These are phyloP conservation scores for Zaprionus vittiger DNA, from an alignment of 1,140 invertebrate species.

Conservation along the genomic window DNA sequence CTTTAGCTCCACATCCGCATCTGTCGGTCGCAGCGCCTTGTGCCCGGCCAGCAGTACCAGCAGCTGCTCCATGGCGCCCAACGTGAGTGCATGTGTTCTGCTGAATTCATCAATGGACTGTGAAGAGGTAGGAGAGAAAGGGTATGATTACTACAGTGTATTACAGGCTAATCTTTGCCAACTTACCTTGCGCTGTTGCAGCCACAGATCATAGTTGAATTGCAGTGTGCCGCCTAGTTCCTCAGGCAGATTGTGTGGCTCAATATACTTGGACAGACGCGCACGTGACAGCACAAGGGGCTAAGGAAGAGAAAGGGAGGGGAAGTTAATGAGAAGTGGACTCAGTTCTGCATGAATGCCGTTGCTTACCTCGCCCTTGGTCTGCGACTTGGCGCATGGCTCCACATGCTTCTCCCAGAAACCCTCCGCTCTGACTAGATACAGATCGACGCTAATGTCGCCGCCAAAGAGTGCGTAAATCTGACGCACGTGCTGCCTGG, in stretches of 20 bases:
- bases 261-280: slow-evolving; percentile 90
- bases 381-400: slow-evolving; percentile 88
- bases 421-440: slow-evolving; percentile 88
- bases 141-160: background rate
- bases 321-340: background rate
- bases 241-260: slow-evolving; percentile 90
- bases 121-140: background rate
- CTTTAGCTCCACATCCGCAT: slow-evolving; percentile 85
- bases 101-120: slow-evolving; percentile 88
- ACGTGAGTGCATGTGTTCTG: slow-evolving; percentile 85
- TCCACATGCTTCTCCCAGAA: slow-evolving; percentile 92
- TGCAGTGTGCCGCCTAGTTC: slow-evolving; percentile 91
- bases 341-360: background rate
- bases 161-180: background rate
- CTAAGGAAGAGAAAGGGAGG: slow-evolving; percentile 83
- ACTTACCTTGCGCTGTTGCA: slow-evolving; percentile 91
- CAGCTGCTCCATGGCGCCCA: slow-evolving; percentile 86
- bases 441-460: slow-evolving; percentile 85
- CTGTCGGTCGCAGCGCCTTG: slow-evolving; percentile 84
- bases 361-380: slow-evolving; percentile 87
- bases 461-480: slow-evolving; percentile 85
- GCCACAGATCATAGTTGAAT: slow-evolving; percentile 93
- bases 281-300: slow-evolving; percentile 87
- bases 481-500: slow-evolving; percentile 87
- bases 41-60: slow-evolving; percentile 84